Conservation (phyloP, 2,888 invertebrate genomes). For the Ischnura elegans region DNA sequence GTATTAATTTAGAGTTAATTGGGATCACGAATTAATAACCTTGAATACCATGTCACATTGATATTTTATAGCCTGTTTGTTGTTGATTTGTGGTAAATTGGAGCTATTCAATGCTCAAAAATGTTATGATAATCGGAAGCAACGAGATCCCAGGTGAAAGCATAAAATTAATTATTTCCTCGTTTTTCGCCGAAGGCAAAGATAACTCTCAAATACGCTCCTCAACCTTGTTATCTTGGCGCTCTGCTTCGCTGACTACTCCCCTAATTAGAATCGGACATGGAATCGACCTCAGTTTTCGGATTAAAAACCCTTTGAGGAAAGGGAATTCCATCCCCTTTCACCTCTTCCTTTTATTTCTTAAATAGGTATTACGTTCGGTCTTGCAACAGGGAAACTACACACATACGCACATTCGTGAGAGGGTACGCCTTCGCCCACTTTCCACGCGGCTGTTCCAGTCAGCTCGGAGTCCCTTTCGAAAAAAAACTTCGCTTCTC, state of each 20-base stretch:
- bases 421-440: too few species aligned
- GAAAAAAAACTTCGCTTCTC: slow-evolving; percentile 47
- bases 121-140: too few species aligned
- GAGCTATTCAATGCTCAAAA: too few species aligned
- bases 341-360: background rate
- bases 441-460: background rate
- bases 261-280: slow-evolving; percentile 17
- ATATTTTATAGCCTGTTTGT: too few species aligned
- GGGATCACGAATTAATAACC: too few species aligned
- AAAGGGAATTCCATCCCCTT: background rate
- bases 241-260: background rate
- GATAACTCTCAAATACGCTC: background rate
- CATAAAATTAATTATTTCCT: slow-evolving; percentile 1
- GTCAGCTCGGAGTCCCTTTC: slow-evolving; percentile 24
- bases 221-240: background rate
- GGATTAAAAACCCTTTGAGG: background rate
- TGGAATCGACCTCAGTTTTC: background rate
- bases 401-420: background rate
- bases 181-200: background rate
- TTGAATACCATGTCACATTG: too few species aligned
- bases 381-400: background rate
- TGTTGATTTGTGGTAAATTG: too few species aligned
- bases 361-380: slow-evolving; percentile 28
- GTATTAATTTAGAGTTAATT: too few species aligned
- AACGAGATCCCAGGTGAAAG: too few species aligned